Conservation (phyloP, 1,140 invertebrate species). For the Drosophila mauritiana region DNA sequence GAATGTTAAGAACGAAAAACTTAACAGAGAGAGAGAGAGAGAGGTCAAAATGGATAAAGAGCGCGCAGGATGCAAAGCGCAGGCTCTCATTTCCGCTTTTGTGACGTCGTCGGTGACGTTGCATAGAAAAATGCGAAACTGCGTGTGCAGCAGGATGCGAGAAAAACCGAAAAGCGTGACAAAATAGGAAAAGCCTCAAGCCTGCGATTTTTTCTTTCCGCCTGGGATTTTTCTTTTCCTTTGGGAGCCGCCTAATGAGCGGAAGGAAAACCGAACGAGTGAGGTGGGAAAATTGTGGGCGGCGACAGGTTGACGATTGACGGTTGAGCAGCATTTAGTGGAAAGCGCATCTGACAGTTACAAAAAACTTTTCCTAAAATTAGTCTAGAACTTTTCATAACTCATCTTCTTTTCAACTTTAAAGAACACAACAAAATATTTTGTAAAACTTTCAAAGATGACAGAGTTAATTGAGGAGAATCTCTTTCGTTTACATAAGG, state of each 20-base stretch:
- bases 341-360: slow-evolving; percentile 2
- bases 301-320: slow-evolving; percentile 25
- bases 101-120: slow-evolving; percentile 74
- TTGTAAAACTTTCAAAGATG: neutral
- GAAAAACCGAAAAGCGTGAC: slow-evolving; percentile 23
- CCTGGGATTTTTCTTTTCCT: slow-evolving; percentile 25
- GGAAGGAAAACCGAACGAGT: slow-evolving; percentile 61
- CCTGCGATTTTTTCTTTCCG: slow-evolving; percentile 21
- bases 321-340: neutral
- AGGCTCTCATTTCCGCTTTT: slow-evolving; percentile 41
- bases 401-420: neutral
- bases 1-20: neutral
- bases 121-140: slow-evolving; percentile 74
- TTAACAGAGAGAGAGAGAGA: slow-evolving; percentile 5
- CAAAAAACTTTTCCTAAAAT: slow-evolving; percentile 2
- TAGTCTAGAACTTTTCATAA: neutral
- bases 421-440: neutral
- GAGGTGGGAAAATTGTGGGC: slow-evolving; percentile 13
- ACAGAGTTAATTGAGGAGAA: neutral
- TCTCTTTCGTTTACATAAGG: neutral
- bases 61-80: slow-evolving; percentile 40
- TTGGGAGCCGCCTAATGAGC: slow-evolving; percentile 70
- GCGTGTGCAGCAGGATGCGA: slow-evolving; percentile 53
- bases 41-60: slow-evolving; percentile 1
- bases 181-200: slow-evolving; percentile 33